Evolutionary conservation across 2,888 invertebrate species (phyloP), one percentile per base, ranked within the genome.

Genomic region (Gymnoscelis rufifasciata): DNA sequence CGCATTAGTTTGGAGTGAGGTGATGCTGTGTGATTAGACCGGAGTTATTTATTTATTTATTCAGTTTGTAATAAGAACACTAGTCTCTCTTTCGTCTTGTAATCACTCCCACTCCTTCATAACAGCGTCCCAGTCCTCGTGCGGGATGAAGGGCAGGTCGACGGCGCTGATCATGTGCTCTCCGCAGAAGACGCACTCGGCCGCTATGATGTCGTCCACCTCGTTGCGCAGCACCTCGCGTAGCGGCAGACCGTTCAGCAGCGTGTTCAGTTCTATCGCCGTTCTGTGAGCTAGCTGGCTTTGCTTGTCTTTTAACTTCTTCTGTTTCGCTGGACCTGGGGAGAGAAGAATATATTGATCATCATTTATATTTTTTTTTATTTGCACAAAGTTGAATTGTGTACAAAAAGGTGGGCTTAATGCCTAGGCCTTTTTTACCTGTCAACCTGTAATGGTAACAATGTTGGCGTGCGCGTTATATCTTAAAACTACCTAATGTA

Each of bases 101-200:
- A n/a, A n/a, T 45, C 49, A 95, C 71, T 94, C 93, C 97, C 97
- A 97, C 68, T 96, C 95, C 69, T 93, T 93, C 87, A 93, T 91
- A 7, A 95, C 93, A 53, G 90, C 86, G 47, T 95, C 95, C 90
- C 95, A 96, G 54, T 95, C 94, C 43, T 93, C 92, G 49, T 94
- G 93, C 8, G 93, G 91, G 31, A 97, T 94, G 71, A 97, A 97
- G 1, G 97, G 96, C 62, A 93, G 92, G 74, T 97, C 97, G 46
- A 98, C 95, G 31, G 94, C 93, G 56, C 94, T 93, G 65, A 98
- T 97, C 93, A 97, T 96, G 63, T 93, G 90, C 58, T 97, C 95
- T 2, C 98, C 97, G 73, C 98, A 98, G 83, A 94, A 97, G 3
- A 97, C 89, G 75, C 98, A 98, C 80, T 98, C 97, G 0, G 93